These are phyloP conservation scores for Pseudoips prasinana DNA, from an alignment of 2,888 invertebrate genomes.

Conservation along the genomic window DNA sequence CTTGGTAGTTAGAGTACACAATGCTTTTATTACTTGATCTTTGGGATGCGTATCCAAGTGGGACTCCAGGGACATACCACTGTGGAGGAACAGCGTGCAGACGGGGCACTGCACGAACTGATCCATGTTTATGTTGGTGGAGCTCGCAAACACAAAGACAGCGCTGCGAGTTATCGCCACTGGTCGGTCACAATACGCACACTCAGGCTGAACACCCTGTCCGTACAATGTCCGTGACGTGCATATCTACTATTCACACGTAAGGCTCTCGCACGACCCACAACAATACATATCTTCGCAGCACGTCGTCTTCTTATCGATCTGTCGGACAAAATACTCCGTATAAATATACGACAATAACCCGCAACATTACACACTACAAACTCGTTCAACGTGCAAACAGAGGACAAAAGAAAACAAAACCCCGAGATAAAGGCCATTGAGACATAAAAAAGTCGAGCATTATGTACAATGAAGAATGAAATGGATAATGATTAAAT, in stretches of 20 bases:
- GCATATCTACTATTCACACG: constrained; percentile 69
- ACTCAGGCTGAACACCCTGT: constrained; percentile 54
- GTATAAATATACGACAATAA: constrained; percentile 57
- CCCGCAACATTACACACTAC: constrained; percentile 52
- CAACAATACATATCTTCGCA: constrained; percentile 70
- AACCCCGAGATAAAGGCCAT: constrained; percentile 79
- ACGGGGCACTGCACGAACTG: constrained; percentile 87
- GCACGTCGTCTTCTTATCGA: constrained; percentile 71
- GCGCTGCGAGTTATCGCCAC: constrained; percentile 23
- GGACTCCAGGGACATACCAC: constrained; percentile 90
- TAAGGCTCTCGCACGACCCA: constrained; percentile 57
- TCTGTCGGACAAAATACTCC: constrained; percentile 72
- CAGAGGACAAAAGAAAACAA: constrained; percentile 80
- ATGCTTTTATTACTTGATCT: constrained; percentile 92
- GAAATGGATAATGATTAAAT: constrained; percentile 43
- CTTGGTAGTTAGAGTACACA: constrained; percentile 79
- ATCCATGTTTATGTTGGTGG: constrained; percentile 59
- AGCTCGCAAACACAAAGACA: constrained; percentile 8
- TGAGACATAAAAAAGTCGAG: constrained; percentile 78
- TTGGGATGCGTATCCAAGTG: constrained; percentile 94
- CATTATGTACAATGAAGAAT: constrained; percentile 58
- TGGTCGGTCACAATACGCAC: constrained; percentile 52
- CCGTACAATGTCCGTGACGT: constrained; percentile 64
- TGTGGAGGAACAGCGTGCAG: constrained; percentile 91
- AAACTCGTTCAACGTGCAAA: constrained; percentile 66